These are phyloP conservation scores for Zaprionus vittiger DNA, from an alignment of 1,140 invertebrate genomes.

Conservation along the genomic window DNA sequence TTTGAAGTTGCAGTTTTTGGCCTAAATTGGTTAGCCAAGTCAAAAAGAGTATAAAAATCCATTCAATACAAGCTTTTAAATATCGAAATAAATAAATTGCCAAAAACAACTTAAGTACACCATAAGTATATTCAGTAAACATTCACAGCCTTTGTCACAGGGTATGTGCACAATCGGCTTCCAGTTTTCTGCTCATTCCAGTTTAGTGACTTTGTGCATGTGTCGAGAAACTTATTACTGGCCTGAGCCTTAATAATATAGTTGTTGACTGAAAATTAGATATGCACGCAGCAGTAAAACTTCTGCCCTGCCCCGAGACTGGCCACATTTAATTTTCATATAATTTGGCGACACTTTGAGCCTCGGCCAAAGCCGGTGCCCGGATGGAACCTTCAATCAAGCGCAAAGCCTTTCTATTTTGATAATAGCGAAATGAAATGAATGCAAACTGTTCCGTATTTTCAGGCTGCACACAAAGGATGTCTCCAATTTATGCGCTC, in stretches of 20 bases:
- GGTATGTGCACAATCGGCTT: neutral
- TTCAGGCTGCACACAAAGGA: slow-evolving; percentile 69
- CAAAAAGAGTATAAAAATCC: too few relatives aligned
- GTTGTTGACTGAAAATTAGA: slow-evolving; percentile 56
- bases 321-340: slow-evolving; percentile 62
- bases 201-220: neutral
- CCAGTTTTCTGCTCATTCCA: neutral
- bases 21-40: too few relatives aligned
- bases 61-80: neutral
- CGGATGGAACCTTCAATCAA: slow-evolving; percentile 64
- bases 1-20: too few relatives aligned
- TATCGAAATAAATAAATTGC: neutral
- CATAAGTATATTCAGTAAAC: neutral
- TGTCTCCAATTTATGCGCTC: slow-evolving; percentile 68
- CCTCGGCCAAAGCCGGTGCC: slow-evolving; percentile 13
- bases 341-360: slow-evolving; percentile 67
- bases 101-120: neutral
- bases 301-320: neutral
- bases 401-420: slow-evolving; percentile 79
- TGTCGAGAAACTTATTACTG: slow-evolving; percentile 3
- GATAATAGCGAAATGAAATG: slow-evolving; percentile 81
- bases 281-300: slow-evolving; percentile 33
- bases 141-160: neutral
- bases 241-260: slow-evolving; percentile 8
- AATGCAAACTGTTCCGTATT: slow-evolving; percentile 76